These are phyloP conservation scores for Heliopora coerulea DNA, from an alignment of 92 coral and sea anemone genomes.

Conservation along the genomic window DNA sequence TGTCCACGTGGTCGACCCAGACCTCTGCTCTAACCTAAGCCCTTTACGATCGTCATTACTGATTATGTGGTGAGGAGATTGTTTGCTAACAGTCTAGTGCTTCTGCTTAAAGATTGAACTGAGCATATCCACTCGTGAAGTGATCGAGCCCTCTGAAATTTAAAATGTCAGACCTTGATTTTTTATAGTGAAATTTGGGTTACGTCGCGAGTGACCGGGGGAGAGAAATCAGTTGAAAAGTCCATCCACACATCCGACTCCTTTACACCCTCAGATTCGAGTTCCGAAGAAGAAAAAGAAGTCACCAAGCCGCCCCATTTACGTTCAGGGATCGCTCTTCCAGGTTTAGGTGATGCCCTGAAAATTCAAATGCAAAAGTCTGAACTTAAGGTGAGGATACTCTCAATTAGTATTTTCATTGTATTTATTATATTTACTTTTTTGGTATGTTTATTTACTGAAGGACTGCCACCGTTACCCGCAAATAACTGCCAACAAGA, in stretches of 20 bases:
- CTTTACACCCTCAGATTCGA: slow-evolving; percentile 41
- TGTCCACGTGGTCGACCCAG: too few species aligned
- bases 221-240: slow-evolving; percentile 30
- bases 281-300: slow-evolving; percentile 40
- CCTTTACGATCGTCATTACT: too few species aligned
- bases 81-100: too few species aligned
- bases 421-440: too few species aligned
- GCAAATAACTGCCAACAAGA: neutral
- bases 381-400: slow-evolving; percentile 51
- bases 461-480: too few species aligned
- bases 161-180: too few species aligned
- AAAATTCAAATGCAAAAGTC: slow-evolving; percentile 56
- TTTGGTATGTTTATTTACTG: too few species aligned
- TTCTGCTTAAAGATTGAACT: too few species aligned
- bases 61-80: too few species aligned
- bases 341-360: slow-evolving; percentile 85
- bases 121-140: too few species aligned
- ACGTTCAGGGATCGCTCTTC: slow-evolving; percentile 83
- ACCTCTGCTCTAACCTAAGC: too few species aligned
- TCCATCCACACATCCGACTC: neutral
- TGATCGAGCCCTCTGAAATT: too few species aligned
- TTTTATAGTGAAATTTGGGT: slow-evolving; percentile 42
- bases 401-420: neutral
- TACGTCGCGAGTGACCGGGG: slow-evolving; percentile 52
- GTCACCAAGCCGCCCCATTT: slow-evolving; percentile 65